Percentiles rank a stretch among this genome's conserved stretches.
These are phyloP conservation scores for Megalurothrips usitatus DNA, from an alignment of 2,888 invertebrate species.

Conservation along the genomic window DNA sequence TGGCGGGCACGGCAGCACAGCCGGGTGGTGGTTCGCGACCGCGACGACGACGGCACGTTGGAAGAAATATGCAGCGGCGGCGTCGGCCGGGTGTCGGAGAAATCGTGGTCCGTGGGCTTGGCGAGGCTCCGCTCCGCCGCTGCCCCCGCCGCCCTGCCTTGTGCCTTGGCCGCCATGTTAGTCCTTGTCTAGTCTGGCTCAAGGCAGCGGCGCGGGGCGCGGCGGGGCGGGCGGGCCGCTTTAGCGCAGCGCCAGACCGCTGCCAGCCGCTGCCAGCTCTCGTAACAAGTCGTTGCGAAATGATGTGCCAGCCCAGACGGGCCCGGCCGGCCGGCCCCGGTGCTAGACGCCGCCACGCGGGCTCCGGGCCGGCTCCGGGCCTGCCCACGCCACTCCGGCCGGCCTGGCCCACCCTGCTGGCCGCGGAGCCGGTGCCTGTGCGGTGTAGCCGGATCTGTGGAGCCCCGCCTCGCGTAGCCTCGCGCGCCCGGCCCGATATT, in stretches of 20 bases:
- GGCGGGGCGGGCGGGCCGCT: not conserved
- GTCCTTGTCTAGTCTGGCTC: too few species aligned
- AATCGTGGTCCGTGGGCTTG: too few species aligned
- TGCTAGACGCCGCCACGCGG: not conserved
- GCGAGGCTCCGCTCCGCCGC: not conserved
- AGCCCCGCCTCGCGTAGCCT: not conserved
- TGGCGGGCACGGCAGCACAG: not conserved
- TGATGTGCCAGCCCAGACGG: not conserved
- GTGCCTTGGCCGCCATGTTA: too few species aligned
- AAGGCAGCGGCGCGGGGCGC: too few species aligned
- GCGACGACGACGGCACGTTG: too few species aligned
- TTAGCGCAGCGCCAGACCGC: too few species aligned
- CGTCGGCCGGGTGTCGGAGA: not conserved
- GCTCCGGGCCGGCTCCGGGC: not conserved
- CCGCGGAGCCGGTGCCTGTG: not conserved
- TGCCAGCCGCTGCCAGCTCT: not conserved
- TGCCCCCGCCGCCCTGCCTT: not conserved
- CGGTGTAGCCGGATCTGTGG: not conserved
- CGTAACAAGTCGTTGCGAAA: constrained; percentile 6
- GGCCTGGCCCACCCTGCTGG: not conserved
- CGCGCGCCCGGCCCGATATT: too few species aligned
- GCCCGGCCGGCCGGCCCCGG: not conserved
- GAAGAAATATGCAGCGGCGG: not conserved
- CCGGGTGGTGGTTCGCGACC: too few species aligned
- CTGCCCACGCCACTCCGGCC: not conserved